Percentiles rank a stretch among this genome's conserved stretches.
Evolutionary conservation across 1,140 invertebrate species (phyloP).

Genomic region (Ceratosolen fusciceps): DNA sequence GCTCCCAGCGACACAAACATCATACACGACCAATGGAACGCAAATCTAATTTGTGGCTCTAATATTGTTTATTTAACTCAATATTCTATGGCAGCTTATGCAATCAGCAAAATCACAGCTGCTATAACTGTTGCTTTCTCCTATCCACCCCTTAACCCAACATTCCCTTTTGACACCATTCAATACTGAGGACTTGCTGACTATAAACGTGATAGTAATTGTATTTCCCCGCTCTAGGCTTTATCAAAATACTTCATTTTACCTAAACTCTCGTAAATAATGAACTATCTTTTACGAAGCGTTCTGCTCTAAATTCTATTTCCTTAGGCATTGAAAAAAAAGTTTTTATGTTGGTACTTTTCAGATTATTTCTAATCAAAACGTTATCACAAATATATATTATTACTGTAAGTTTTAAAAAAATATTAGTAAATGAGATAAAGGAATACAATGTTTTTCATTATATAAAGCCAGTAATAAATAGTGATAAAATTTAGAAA

Average conservation of each 20-base stretch:
- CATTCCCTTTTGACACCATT: neutral
- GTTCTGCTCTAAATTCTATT: no score
- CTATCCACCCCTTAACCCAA: neutral
- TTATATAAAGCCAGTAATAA: no score
- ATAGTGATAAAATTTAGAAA: no score
- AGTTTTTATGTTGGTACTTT: no score
- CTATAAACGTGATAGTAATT: constrained; percentile 59
- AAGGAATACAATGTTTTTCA: no score
- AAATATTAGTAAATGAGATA: no score
- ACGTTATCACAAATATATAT: no score
- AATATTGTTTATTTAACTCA: constrained; percentile 70
- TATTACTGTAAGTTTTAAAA: no score
- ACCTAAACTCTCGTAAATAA: neutral
- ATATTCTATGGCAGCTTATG: constrained; percentile 67
- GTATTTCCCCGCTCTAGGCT: constrained; percentile 63
- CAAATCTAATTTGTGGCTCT: constrained; percentile 61
- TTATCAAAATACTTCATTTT: neutral
- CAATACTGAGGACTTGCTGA: neutral
- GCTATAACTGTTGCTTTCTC: constrained; percentile 21
- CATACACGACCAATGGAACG: constrained; percentile 34
- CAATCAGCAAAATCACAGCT: constrained; percentile 67
- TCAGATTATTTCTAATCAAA: no score
- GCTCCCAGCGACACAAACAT: neutral
- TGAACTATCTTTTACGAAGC: no score
- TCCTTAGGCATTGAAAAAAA: no score